A percentile compares a stretch with the other conserved stretches of the same genome.
Conservation (phyloP, 2,113 vertebrate species). For the Seriola dumerili region DNA sequence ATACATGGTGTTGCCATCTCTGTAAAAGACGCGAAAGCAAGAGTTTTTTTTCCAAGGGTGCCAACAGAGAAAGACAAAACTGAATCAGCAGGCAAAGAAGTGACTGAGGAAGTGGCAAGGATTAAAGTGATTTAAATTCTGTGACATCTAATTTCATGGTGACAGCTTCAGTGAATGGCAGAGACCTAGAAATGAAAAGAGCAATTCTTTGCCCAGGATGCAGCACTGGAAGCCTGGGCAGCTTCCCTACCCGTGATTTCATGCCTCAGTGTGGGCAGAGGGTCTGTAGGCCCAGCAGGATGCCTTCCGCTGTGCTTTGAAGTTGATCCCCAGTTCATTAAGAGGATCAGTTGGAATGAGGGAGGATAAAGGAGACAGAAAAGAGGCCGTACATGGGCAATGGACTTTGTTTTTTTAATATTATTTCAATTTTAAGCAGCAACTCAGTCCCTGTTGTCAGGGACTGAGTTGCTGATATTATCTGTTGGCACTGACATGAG, state of each 20-base stretch:
- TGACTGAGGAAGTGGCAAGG: conserved; percentile 68
- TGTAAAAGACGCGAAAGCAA: background rate
- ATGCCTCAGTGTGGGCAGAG: conserved; percentile 64
- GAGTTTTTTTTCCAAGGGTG: conserved; percentile 56
- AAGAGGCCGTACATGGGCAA: background rate
- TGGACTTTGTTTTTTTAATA: background rate
- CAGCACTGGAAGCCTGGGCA: conserved; percentile 60
- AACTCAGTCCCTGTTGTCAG: background rate
- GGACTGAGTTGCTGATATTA: too few relatives aligned
- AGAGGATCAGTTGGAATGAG: conserved; percentile 23
- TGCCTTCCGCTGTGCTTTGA: conserved; percentile 70
- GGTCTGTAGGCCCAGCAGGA: conserved; percentile 66
- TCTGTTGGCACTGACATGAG: background rate
- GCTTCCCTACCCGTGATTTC: conserved; percentile 63
- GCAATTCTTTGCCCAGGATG: conserved; percentile 78
- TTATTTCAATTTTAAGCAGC: background rate
- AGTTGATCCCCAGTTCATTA: conserved; percentile 35
- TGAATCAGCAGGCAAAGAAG: conserved; percentile 53
- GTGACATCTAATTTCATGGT: conserved; percentile 77
- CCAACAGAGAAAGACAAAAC: conserved; percentile 53
- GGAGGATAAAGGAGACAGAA: background rate
- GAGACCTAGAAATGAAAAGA: conserved; percentile 70
- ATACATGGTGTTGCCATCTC: background rate
- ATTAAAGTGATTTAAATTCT: conserved; percentile 66
- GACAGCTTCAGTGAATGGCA: conserved; percentile 70